Evolutionary conservation across 2,113 vertebrate species (phyloP).

Genomic region (Zosterops pallidus): DNA sequence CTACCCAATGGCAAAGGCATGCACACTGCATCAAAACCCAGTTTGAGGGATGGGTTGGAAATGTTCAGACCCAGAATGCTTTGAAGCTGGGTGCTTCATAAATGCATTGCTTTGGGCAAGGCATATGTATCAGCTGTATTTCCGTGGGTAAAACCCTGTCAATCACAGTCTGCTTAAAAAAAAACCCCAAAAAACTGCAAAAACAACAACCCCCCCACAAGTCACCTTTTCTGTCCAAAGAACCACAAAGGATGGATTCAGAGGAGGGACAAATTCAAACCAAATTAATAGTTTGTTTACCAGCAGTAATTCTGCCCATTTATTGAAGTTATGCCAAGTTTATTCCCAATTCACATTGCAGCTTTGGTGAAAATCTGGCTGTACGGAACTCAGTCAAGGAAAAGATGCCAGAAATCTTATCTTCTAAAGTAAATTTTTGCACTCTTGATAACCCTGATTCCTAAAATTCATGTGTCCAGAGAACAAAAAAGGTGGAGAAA

Average conservation of each 20-base stretch:
- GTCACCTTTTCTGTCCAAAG: background rate
- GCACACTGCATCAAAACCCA: background rate
- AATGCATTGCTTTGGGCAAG: background rate
- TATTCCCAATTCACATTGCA: background rate
- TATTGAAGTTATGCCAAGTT: background rate
- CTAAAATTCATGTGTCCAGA: background rate
- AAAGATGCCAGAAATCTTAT: background rate
- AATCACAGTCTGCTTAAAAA: background rate
- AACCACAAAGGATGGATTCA: background rate
- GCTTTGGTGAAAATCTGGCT: background rate
- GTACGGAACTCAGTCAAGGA: background rate
- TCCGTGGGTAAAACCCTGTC: background rate
- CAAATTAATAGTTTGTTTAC: background rate
- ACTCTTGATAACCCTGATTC: background rate
- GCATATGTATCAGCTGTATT: background rate
- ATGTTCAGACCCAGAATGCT: background rate
- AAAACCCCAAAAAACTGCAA: background rate
- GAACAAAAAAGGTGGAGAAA: background rate
- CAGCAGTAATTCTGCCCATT: background rate
- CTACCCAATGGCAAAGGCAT: background rate
- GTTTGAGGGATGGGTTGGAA: background rate
- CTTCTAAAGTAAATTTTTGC: background rate
- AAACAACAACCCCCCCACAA: background rate
- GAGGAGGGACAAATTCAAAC: background rate
- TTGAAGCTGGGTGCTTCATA: background rate